Evolutionary conservation across 2,888 invertebrate species (phyloP), one percentile per base, ranked within the genome.

Genomic region (Rhogogaster chlorosoma): DNA sequence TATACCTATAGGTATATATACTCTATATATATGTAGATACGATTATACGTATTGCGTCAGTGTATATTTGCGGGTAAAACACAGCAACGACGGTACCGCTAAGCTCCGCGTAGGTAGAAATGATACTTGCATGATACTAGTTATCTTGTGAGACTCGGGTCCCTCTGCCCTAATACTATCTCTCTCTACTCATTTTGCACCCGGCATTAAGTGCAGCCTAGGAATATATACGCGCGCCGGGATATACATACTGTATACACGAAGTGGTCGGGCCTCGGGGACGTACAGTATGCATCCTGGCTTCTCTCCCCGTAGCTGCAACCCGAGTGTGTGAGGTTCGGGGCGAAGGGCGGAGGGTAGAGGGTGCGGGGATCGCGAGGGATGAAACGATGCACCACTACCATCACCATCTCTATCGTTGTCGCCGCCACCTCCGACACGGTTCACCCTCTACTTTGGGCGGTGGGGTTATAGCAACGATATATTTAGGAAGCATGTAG

Each of bases 401-500:
- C 80, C 26, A 61, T 80, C 36, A 61, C 61, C 61, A n/a, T 57
- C 42, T 57, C 15, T 64, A 80, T 80, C 80, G 80, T 80, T 36
- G 57, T 80, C 70, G 61, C 61, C 67, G 42, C 29, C 77, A n/a
- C 53, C 32, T 80, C 67, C 83, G 83, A 83, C 83, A 83, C 83
- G 64, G 67, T 45, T 67, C 67, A 45, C 83, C 67, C 83, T 61
- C 61, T 29, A 67, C 67, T 67, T 57, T 38, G 45, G 67, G 67
- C 12, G 61, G 61, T 49, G 38, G 80, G 87, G 89, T 88, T 90
- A 89, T 88, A 87, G 88, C 87, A 87, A 89, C 88, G 86, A 90
- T 91, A 90, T 89, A 91, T 90, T 90, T 88, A 87, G 89, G 86
- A 87, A 87, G 88, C 90, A 89, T 89, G 89, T 89, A 89, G 89